phyloP scores from a whole-genome alignment of 2,888 invertebrate genomes.

The Panopea generosa region DNA sequence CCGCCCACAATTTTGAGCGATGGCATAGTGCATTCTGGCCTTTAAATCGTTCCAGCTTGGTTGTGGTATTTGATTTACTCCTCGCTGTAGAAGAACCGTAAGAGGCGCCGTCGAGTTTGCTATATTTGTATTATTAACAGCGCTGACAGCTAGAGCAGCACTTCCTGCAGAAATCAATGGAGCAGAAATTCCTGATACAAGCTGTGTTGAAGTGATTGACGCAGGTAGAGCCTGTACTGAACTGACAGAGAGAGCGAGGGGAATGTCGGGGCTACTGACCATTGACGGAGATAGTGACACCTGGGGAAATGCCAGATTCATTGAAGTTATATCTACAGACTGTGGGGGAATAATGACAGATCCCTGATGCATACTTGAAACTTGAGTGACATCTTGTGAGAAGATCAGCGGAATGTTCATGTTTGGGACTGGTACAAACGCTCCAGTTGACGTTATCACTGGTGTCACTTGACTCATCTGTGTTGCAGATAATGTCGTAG shows the following conservation, averaged over 20 bases:
- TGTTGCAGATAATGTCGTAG: not conserved
- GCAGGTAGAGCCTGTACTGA: constrained; percentile 56
- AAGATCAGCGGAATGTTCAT: constrained; percentile 39
- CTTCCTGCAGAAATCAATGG: constrained; percentile 33
- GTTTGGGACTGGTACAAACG: constrained; percentile 91
- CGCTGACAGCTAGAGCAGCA: constrained; percentile 36
- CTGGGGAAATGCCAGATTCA: constrained; percentile 2
- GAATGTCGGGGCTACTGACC: constrained; percentile 3
- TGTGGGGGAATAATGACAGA: constrained; percentile 33
- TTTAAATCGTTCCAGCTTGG: constrained; percentile 75
- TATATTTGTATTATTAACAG: constrained; percentile 7
- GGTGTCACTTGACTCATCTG: constrained; percentile 9
- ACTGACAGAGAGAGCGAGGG: constrained; percentile 35
- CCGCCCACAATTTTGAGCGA: constrained; percentile 88
- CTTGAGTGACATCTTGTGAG: constrained; percentile 27
- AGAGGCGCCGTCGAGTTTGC: constrained; percentile 58
- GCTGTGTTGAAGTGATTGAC: constrained; percentile 36
- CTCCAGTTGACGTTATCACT: constrained; percentile 97
- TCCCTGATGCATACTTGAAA: constrained; percentile 34
- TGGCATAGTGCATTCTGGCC: constrained; percentile 80
- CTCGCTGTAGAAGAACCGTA: constrained; percentile 73
- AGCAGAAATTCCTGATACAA: constrained; percentile 30
- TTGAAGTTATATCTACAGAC: not conserved
- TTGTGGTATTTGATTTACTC: constrained; percentile 59
- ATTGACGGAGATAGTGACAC: constrained; percentile 7